phyloP scores from a whole-genome alignment of 2,113 vertebrate species.

The Aspidoscelis tigris region DNA sequence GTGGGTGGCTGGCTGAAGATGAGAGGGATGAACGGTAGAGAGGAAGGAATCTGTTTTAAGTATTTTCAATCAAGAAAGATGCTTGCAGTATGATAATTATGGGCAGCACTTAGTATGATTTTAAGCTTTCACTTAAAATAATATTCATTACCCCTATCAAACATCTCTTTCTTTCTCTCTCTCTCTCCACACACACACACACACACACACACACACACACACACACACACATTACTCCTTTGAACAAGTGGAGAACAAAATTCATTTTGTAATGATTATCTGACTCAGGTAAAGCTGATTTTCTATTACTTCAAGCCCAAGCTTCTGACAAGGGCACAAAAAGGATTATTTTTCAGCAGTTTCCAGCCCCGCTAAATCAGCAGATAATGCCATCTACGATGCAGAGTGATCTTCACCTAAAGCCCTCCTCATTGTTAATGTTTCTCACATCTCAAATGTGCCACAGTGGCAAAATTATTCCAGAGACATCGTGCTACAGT shows the following conservation, averaged over 20 bases:
- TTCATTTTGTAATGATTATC: constrained; percentile 94
- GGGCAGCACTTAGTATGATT: constrained; percentile 78
- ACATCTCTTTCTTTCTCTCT: constrained; percentile 54
- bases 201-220: too few species aligned
- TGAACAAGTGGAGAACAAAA: constrained; percentile 80
- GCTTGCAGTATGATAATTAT: constrained; percentile 74
- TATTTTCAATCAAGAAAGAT: constrained; percentile 77
- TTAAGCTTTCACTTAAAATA: constrained; percentile 81
- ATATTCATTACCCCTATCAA: constrained; percentile 81
- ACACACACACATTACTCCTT: constrained; percentile 76
- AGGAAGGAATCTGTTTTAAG: constrained; percentile 55
- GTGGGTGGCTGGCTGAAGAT: not conserved
- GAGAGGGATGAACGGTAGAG: not conserved
- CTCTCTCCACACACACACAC: too few species aligned
- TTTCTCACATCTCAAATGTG: constrained; percentile 68
- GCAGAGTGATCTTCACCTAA: constrained; percentile 77
- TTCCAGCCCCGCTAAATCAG: constrained; percentile 81
- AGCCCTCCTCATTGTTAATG: constrained; percentile 71
- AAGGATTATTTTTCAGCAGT: constrained; percentile 86
- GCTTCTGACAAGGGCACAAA: constrained; percentile 85
- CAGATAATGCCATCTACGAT: constrained; percentile 77
- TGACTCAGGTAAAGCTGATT: constrained; percentile 89
- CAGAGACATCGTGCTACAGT: constrained; percentile 29
- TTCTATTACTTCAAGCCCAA: constrained; percentile 83
- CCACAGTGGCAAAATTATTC: constrained; percentile 63